Base-by-base conservation (phyloP, 2,888 invertebrate species). In the Epirrhoe alternata region DNA sequence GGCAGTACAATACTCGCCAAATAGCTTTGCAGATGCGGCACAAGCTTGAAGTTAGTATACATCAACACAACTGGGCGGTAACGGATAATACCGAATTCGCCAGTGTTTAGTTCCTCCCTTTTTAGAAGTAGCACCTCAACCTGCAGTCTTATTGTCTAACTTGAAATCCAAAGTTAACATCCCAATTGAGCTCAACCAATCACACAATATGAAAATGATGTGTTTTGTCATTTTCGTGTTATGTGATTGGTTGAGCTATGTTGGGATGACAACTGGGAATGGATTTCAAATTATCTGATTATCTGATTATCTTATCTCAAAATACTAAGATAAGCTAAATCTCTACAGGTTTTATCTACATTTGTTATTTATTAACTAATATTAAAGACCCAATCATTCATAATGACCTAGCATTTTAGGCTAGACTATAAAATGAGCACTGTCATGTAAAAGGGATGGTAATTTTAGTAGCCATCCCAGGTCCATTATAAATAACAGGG, bases 11-110 rank as follows among this genome's bases (percentile, higher is more conserved):
- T 10, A 42, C 38, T 42, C 12, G 38, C 38, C 38, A 42, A 42
- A 42, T 42, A 42, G 38, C 38, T 42, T 42, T 42, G 38, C 38
- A 42, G 38, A 42, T 42, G 38, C 38, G 38, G 12, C 38, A 42
- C 38, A 42, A 42, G 38, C 38, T 42, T 12, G 38, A 10, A 8
- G 38, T 42, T 10, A 38, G 12, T 42, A 42, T 42, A 5, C 38
- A 42, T 4, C 12, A 42, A 42, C 35, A 42, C 12, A 42, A 42
- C 38, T 42, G 38, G 38, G 12, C 38, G 38, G 12, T 12, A 12
- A 42, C 12, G 38, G 12, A 5, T 0, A 12, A 42, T 42, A 5
- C 10, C 12, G 33, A 33, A 33, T 33, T 33, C 33, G 33, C 38
- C 12, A 12, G 38, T 42, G 12, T 42, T 12, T 42, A 12, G 12